phyloP scores from a whole-genome alignment of 2,797 vertebrate species.

The Pangasius djambal region DNA sequence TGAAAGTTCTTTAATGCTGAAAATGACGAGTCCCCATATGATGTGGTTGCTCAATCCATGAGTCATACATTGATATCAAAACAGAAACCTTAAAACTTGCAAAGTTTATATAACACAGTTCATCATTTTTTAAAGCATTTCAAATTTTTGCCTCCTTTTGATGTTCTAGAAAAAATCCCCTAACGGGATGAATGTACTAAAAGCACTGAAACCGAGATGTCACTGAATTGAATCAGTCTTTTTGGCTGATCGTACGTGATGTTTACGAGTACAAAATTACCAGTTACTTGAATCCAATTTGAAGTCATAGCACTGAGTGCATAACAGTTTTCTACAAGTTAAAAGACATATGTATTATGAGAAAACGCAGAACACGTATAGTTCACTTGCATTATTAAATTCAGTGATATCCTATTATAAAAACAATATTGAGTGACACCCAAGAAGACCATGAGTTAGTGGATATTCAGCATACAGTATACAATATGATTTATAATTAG shows the following conservation, averaged over 20 bases:
- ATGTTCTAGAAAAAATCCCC: slow-evolving; percentile 30
- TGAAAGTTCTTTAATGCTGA: slow-evolving; percentile 17
- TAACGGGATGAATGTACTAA: slow-evolving; percentile 2
- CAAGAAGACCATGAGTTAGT: background rate
- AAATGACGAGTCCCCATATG: slow-evolving; percentile 30
- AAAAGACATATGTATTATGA: background rate
- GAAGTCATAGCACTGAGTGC: background rate
- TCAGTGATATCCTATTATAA: background rate
- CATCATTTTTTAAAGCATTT: slow-evolving; percentile 11
- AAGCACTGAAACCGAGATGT: slow-evolving; percentile 16
- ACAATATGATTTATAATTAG: background rate
- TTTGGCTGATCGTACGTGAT: background rate
- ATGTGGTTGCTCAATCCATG: slow-evolving; percentile 28
- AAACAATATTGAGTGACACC: background rate
- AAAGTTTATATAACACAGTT: background rate
- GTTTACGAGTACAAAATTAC: slow-evolving; percentile 12
- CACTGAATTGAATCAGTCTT: background rate
- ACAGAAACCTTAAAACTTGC: slow-evolving; percentile 34
- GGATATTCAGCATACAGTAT: slow-evolving; percentile 1
- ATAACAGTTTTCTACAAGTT: background rate
- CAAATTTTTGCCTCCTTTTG: slow-evolving; percentile 9
- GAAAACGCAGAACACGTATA: background rate
- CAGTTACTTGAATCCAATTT: slow-evolving; percentile 13
- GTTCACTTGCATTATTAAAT: background rate
- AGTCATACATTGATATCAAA: slow-evolving; percentile 40